Base-by-base conservation (phyloP, 2,888 invertebrate species). In the Hyposoter dolosus region DNA sequence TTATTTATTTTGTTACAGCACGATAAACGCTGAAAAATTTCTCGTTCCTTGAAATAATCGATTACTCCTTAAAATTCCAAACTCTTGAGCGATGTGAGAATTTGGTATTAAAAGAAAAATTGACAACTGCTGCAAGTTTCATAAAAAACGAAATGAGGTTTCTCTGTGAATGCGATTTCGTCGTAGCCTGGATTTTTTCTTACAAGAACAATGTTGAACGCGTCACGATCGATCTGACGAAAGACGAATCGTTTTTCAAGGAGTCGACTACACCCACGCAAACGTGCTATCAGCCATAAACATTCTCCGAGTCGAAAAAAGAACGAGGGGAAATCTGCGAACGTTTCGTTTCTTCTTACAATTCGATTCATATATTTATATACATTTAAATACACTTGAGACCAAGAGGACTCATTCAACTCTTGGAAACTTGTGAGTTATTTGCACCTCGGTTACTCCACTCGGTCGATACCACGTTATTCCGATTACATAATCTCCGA, bases 401-500 rank as follows among this genome's bases (percentile, higher is more conserved):
- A 69, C 19, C 23, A 60, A 60, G 43, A 60, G 45, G 53, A 50
- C 71, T 72, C 74, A 74, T 76, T 76, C 80, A 65, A 76, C 71
- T 80, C 71, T 53, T 17, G 23, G 84, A 80, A 80, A 76, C 50
- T 66, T 65, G 32, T 66, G 66, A 63, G 35, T 63, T 63, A 63
- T 63, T 83, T 50, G 72, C 82, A 76, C 63, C 43, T 53, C 45
- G 60, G 60, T 68, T 53, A 50, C 74, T 77, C 45, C 65, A 45
- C 65, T 79, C 53, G 68, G 69, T 32, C 74, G 68, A 65, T 45
- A 53, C 23, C 74, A 78, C 69, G 71, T 45, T 47, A 47, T 65
- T 66, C 71, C 32, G 60, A 35, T 86, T 85, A 88, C 83, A 82
- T 63, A 88, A 90, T 69, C 45, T 63, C 87, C 89, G 65, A 90